Conservation (phyloP, 2,797 vertebrate genomes). For the Urophycis tenuis region DNA sequence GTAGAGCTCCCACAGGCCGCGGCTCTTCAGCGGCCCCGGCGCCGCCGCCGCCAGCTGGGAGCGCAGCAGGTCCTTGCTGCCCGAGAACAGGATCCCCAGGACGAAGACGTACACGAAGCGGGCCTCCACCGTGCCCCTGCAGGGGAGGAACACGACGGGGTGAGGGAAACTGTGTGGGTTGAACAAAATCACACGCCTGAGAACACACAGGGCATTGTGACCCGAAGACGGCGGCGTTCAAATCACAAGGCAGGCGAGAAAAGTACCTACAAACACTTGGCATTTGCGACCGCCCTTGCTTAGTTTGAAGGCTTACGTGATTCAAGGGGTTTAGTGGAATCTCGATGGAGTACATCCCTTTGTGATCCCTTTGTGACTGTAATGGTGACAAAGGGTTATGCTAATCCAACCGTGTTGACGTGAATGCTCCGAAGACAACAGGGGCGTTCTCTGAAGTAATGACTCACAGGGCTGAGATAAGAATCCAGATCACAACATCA, state of each 20-base stretch:
- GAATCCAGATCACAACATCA: background rate
- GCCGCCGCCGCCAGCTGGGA: constrained; percentile 75
- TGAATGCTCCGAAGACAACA: background rate
- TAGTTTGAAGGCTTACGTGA: background rate
- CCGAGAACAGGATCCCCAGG: constrained; percentile 89
- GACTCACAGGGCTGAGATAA: background rate
- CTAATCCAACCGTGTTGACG: background rate
- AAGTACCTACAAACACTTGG: background rate
- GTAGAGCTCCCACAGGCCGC: constrained; percentile 87
- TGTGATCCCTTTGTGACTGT: background rate
- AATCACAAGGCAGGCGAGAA: no score
- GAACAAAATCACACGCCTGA: no score
- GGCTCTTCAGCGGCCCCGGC: constrained; percentile 67
- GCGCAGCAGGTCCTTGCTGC: constrained; percentile 84
- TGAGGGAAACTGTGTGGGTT: no score
- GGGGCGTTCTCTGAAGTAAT: background rate
- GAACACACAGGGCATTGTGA: background rate
- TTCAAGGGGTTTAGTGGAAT: background rate
- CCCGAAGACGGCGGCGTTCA: no score
- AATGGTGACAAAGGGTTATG: background rate
- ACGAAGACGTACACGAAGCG: constrained; percentile 92
- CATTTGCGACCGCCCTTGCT: background rate
- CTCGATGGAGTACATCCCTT: background rate
- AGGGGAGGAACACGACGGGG: background rate
- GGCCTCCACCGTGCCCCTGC: constrained; percentile 89